Evolutionary conservation across 64 coral and sea anemone species (phyloP), one percentile per base, ranked within the genome.

Genomic region (Porites australiensis): DNA sequence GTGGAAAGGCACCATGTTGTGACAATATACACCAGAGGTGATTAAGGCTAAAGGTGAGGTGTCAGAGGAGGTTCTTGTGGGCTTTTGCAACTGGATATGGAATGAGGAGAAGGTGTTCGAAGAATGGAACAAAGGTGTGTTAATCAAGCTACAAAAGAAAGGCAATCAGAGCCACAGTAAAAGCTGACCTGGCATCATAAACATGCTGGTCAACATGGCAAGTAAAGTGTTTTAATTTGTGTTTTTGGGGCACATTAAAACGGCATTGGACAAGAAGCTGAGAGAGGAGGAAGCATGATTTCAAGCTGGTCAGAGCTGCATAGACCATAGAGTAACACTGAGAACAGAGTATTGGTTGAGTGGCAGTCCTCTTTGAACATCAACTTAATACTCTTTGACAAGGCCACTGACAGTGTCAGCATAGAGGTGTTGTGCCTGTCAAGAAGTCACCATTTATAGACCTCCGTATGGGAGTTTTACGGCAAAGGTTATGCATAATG

Each of bases 91-190:
- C 54, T 19, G 47, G 49, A 77, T 86, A 92, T 92, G 72, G 79
- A 66, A 49, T 15, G 16, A 92, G 49, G 80, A 77, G 57, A 43
- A 79, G 66, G 72, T 93, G 20, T 50, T 75, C 22, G 77, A 87
- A 46, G 85, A 81, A 48, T 88, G 85, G 92, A 93, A 88, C 72
- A 65, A 88, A 67, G 74, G 55, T 73, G 45, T 77, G n/a, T 65
- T 88, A 63, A 37, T 89, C 86, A 94, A 89, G 70, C 79, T 73
- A 54, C 86, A 86, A 15, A 94, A 94, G 63, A 82, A 89, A 94
- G 37, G 86, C 20, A 77, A 94, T 64, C 13, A 70, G 73, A 54
- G 72, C 47, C 44, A 74, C 79, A 86, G 53, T 55, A 55, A 55
- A 55, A 55, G 10, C 53, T 55, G 53, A 11, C 53, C 5, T 55